Percentiles rank a stretch among this genome's conserved stretches.
Conservation (phyloP, 2,113 vertebrate genomes). For the Pseudolaguvia tuberculata region DNA sequence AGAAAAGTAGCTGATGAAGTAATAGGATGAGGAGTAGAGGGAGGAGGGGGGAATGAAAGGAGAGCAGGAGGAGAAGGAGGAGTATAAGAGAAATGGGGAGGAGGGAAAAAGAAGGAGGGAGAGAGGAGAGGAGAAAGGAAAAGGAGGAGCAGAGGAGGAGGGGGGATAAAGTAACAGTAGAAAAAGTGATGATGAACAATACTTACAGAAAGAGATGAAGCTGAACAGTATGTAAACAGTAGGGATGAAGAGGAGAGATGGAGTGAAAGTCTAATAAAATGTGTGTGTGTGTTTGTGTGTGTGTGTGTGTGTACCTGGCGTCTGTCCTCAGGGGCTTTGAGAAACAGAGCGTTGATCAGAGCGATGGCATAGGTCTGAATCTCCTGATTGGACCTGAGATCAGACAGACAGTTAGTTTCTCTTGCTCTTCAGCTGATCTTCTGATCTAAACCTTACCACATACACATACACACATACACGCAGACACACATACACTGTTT, state of each 20-base stretch:
- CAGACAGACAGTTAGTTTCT: constrained; percentile 68
- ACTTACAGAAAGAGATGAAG: constrained; percentile 13
- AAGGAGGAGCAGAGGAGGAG: background rate
- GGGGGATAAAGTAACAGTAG: too few species aligned
- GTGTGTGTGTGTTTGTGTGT: constrained; percentile 21
- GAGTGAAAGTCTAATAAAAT: too few species aligned
- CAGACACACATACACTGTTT: too few species aligned
- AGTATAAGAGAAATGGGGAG: too few species aligned
- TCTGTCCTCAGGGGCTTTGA: constrained; percentile 96
- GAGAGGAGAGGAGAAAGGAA: too few species aligned
- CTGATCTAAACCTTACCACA: background rate
- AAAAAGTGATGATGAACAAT: background rate
- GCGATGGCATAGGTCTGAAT: constrained; percentile 98
- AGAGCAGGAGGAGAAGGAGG: too few species aligned
- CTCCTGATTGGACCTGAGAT: constrained; percentile 94
- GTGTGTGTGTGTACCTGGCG: constrained; percentile 79
- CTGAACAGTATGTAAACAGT: background rate
- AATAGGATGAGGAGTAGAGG: too few species aligned
- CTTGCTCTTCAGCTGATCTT: constrained; percentile 51
- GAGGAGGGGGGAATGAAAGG: too few species aligned
- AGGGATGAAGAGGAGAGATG: background rate
- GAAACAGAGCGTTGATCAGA: constrained; percentile 95
- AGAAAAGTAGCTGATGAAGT: too few species aligned
- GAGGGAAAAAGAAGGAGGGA: too few species aligned
- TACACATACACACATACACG: background rate